Base-by-base conservation (phyloP, 2,113 vertebrate species). In the Ammodramus savannarum region DNA sequence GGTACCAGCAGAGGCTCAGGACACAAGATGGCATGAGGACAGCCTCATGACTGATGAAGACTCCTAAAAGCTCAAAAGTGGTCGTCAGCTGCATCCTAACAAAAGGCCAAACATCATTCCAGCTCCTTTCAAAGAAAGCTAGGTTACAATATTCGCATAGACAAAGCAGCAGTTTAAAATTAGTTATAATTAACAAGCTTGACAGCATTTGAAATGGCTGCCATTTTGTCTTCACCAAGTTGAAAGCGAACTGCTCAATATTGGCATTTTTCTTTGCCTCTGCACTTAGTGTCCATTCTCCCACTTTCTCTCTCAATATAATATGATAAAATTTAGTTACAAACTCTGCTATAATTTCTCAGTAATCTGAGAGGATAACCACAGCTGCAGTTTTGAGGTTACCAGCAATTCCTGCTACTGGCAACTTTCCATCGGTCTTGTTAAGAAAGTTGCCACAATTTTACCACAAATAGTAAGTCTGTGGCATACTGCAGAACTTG, bases 331-430 rank as follows among this genome's bases (percentile, higher is more conserved):
- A 86, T 86, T 97, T 96, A 96, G 72, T 85, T 96, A 96, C 79
- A 93, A 97, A 96, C 65, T 85, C 44, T 86, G 48, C 89, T 96
- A 63, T 91, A 96, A 97, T 98, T 97, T 96, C 92, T 93, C 92
- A 58, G 95, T 96, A 97, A 98, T 95, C 77, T 94, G 96, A 98
- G 97, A 96, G 87, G 57, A 93, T 79, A 97, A 97, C 96, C 97
- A 87, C 97, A 97, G 87, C 89, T 96, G 93, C 94, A 97, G 90
- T 97, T 97, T 94, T 96, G 97, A 97, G 93, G 94, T 97, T 95
- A 90, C 94, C 95, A 97, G 93, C 84, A 95, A 95, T 97, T 97
- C 90, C 87, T 97, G 90, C 96, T 97, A 84, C 96, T 98, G 97
- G 97, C 97, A 97, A 73, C 91, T 92, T 96, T 97, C 97, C 93